phyloP scores from a whole-genome alignment of 2,888 invertebrate species.

The Thumatha senex region DNA sequence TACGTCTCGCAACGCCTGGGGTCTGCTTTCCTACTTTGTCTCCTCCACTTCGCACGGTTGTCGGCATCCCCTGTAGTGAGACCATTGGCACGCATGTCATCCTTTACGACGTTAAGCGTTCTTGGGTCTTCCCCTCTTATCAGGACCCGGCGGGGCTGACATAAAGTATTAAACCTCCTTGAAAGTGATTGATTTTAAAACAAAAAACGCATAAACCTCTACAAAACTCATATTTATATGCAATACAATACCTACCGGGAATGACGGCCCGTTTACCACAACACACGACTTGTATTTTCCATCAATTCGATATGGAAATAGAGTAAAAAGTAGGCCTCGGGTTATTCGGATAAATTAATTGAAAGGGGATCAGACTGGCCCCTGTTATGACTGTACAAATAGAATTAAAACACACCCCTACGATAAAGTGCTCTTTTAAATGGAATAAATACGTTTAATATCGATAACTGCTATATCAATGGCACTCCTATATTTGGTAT shows the following conservation, averaged over 20 bases:
- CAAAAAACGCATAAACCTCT: not conserved
- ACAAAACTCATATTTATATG: no score
- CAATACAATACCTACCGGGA: no score
- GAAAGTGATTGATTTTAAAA: not conserved
- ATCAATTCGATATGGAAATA: slow-evolving; percentile 53
- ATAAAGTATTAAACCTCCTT: no score
- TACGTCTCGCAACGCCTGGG: no score
- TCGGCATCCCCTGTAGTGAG: no score
- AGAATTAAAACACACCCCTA: slow-evolving; percentile 70
- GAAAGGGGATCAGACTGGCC: slow-evolving; percentile 65
- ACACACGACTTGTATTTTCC: slow-evolving; percentile 36
- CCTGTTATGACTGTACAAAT: slow-evolving; percentile 75
- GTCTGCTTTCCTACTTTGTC: no score
- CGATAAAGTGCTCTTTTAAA: slow-evolving; percentile 66
- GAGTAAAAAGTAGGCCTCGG: slow-evolving; percentile 53
- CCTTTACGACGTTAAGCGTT: no score
- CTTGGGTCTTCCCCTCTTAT: no score
- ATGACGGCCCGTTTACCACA: slow-evolving; percentile 23
- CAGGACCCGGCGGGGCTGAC: no score
- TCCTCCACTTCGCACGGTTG: no score
- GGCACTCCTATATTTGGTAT: slow-evolving; percentile 10
- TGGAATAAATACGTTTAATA: slow-evolving; percentile 55
- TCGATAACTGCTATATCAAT: slow-evolving; percentile 18
- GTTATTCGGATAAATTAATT: slow-evolving; percentile 64
- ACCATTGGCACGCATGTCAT: no score